These are phyloP conservation scores for Scaptomyza parva DNA, from an alignment of 2,888 invertebrate species.

Conservation along the genomic window DNA sequence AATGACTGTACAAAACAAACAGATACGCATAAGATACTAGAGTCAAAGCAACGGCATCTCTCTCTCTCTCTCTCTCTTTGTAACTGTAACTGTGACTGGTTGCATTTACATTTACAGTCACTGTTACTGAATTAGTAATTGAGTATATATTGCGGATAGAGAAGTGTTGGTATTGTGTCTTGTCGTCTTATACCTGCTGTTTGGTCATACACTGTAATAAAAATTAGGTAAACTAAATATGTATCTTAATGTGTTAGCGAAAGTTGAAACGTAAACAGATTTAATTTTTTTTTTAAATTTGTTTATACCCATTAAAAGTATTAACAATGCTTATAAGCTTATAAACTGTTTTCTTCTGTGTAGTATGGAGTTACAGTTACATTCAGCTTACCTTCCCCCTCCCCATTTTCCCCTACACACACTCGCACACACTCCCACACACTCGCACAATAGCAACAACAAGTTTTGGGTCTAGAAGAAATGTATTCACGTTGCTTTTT, in stretches of 20 bases:
- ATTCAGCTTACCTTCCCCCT: conserved; percentile 3
- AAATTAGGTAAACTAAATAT: not conserved
- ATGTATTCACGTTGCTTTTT: conserved; percentile 78
- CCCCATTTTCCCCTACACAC: conserved; percentile 4
- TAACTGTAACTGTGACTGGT: conserved; percentile 30
- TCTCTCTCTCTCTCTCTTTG: not conserved
- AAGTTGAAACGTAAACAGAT: not conserved
- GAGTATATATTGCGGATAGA: conserved; percentile 24
- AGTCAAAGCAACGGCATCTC: conserved; percentile 25
- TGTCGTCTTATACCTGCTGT: conserved; percentile 29
- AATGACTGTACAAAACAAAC: conserved; percentile 49
- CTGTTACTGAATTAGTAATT: conserved; percentile 63
- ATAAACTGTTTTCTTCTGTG: conserved; percentile 31
- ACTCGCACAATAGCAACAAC: conserved; percentile 20
- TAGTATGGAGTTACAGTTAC: conserved; percentile 8
- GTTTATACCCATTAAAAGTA: conserved; percentile 8
- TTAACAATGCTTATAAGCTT: conserved; percentile 10
- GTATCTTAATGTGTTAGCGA: not conserved
- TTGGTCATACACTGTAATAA: conserved; percentile 27
- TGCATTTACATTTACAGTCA: conserved; percentile 26
- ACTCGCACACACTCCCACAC: conserved; percentile 4
- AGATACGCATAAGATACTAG: conserved; percentile 12
- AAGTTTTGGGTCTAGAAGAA: conserved; percentile 47
- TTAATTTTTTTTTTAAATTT: no score
- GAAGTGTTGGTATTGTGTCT: conserved; percentile 7